Conservation (phyloP, 2,888 invertebrate species). For the Osmoderma eremita region DNA sequence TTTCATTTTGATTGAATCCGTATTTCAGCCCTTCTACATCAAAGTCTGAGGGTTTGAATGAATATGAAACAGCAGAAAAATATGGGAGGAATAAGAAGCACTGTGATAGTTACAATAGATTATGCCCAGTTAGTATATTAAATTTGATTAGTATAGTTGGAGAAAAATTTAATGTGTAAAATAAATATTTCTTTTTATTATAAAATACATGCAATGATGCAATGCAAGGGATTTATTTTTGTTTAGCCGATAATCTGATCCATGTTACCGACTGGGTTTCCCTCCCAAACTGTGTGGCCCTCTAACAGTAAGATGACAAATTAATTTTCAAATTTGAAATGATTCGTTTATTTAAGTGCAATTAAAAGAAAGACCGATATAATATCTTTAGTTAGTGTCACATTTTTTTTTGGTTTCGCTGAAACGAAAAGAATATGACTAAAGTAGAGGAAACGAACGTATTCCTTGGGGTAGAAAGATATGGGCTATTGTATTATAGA, state of each 20-base stretch:
- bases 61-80: constrained; percentile 68
- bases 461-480: not conserved
- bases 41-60: constrained; percentile 65
- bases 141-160: constrained; percentile 65
- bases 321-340: too few relatives aligned
- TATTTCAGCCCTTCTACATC: constrained; percentile 72
- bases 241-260: too few relatives aligned
- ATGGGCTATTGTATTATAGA: constrained; percentile 17
- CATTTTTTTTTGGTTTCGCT: not conserved
- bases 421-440: not conserved
- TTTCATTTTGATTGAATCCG: not conserved
- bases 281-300: constrained; percentile 1
- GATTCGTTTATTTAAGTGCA: too few relatives aligned
- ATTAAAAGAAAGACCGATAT: not conserved
- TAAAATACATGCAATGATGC: too few relatives aligned
- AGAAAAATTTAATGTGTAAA: constrained; percentile 58
- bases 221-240: too few relatives aligned
- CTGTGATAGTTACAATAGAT: constrained; percentile 64
- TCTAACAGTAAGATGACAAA: not conserved
- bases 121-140: constrained; percentile 67
- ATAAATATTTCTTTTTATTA: not conserved
- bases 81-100: constrained; percentile 63
- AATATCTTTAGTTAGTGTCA: not conserved
- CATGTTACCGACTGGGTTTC: constrained; percentile 2
- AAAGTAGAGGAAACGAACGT: too few relatives aligned